Percentiles rank a stretch among this genome's conserved stretches.
Conservation (phyloP, 92 coral and sea anemone species). For the Paramuricea clavata region DNA sequence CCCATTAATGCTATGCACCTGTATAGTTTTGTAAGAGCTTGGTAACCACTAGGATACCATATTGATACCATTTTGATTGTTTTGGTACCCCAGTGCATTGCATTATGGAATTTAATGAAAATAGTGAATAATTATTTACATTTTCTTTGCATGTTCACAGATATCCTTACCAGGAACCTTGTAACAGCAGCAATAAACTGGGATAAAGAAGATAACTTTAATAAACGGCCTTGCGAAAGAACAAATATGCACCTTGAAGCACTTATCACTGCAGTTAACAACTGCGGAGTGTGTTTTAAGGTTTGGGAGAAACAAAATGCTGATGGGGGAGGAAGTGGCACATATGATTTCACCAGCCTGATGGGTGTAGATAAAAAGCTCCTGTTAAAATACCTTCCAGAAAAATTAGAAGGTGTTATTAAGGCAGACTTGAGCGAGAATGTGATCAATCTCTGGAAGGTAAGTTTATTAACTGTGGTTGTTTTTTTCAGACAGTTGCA, state of each 20-base stretch:
- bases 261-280: neutral
- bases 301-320: conserved; percentile 22
- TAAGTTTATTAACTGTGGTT: neutral
- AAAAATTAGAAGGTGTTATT: neutral
- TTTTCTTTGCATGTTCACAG: too few species aligned
- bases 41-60: too few species aligned
- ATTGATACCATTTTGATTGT: neutral
- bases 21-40: too few species aligned
- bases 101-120: neutral
- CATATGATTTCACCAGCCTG: conserved; percentile 7
- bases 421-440: neutral
- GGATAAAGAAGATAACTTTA: neutral
- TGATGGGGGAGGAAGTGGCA: conserved; percentile 13
- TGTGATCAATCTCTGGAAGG: conserved; percentile 22
- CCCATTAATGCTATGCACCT: too few species aligned
- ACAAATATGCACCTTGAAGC: conserved; percentile 23
- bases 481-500: neutral
- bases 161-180: conserved; percentile 15
- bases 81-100: neutral
- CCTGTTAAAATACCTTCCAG: conserved; percentile 21
- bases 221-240: neutral
- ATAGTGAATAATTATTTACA: too few species aligned
- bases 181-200: conserved; percentile 1
- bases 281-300: conserved; percentile 13
- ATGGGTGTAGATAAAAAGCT: conserved; percentile 24